phyloP scores from a whole-genome alignment of 2,113 vertebrate genomes.

The Delphinapterus leucas region DNA sequence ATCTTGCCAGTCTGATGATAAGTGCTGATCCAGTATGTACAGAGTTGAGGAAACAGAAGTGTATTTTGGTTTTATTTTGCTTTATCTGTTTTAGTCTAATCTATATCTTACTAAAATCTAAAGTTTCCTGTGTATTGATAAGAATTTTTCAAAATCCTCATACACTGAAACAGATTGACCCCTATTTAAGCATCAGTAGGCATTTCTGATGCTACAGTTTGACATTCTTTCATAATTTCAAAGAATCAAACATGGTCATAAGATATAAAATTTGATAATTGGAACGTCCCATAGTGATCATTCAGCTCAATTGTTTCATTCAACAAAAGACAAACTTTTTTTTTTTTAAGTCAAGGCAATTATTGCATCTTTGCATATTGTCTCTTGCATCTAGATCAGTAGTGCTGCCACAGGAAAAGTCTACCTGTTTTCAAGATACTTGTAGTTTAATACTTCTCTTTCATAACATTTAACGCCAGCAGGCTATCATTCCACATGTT shows the following conservation, averaged over 20 bases:
- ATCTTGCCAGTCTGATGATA: background rate
- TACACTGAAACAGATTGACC: background rate
- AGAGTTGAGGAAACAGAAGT: background rate
- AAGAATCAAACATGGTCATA: background rate
- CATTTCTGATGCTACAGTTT: background rate
- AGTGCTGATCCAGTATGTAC: background rate
- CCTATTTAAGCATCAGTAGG: background rate
- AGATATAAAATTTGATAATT: background rate
- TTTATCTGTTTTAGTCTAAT: background rate
- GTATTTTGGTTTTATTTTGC: background rate
- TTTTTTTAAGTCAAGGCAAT: background rate
- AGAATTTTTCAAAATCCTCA: background rate
- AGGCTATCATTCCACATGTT: background rate
- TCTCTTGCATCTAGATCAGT: background rate
- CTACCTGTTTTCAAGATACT: background rate
- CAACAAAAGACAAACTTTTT: background rate
- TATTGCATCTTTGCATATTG: too few relatives aligned
- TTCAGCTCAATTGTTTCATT: background rate
- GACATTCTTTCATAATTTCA: background rate
- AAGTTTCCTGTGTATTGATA: background rate
- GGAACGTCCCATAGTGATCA: background rate
- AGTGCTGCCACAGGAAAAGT: background rate
- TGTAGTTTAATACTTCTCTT: background rate
- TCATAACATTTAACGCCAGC: background rate
- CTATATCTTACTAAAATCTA: background rate